A percentile compares a stretch with the other conserved stretches of the same genome.
phyloP scores from a whole-genome alignment of 2,888 invertebrate species.

The Drosophila leonis region DNA sequence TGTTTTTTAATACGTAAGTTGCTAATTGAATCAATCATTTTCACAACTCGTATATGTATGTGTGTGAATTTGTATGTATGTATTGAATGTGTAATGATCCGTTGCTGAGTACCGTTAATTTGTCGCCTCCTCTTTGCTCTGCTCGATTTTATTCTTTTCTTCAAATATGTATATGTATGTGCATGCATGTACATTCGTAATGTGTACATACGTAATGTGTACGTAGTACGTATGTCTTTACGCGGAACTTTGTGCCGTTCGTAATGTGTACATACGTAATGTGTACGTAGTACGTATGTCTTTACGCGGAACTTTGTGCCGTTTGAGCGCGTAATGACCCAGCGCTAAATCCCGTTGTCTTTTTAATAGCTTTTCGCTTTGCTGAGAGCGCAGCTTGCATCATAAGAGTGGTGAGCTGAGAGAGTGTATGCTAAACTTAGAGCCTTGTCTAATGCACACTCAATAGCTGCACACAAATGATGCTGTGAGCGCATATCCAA shows the following conservation, averaged over 20 bases:
- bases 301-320: background rate
- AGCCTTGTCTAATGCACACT: background rate
- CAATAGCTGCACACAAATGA: background rate
- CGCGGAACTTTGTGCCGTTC: too few relatives aligned
- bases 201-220: background rate
- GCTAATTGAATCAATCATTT: background rate
- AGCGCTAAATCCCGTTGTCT: slow-evolving; percentile 5
- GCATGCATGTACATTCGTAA: too few relatives aligned
- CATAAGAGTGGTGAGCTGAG: background rate
- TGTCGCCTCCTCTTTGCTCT: background rate
- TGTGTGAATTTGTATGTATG: background rate
- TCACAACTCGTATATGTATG: background rate
- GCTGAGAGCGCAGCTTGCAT: background rate
- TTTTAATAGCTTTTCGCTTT: background rate
- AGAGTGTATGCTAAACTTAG: background rate
- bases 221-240: background rate
- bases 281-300: too few relatives aligned
- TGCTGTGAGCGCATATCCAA: too few relatives aligned
- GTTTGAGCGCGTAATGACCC: slow-evolving; percentile 5
- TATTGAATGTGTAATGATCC: background rate
- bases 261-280: background rate
- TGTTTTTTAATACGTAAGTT: background rate
- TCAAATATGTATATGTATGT: background rate
- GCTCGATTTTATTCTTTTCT: background rate
- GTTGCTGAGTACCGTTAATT: background rate